Percentiles rank a stretch among this genome's conserved stretches.
Evolutionary conservation across 30 jellyfish, hydroid and myxozoan genomes (phyloP).

Genomic region (Pseudorhiza aurosa): DNA sequence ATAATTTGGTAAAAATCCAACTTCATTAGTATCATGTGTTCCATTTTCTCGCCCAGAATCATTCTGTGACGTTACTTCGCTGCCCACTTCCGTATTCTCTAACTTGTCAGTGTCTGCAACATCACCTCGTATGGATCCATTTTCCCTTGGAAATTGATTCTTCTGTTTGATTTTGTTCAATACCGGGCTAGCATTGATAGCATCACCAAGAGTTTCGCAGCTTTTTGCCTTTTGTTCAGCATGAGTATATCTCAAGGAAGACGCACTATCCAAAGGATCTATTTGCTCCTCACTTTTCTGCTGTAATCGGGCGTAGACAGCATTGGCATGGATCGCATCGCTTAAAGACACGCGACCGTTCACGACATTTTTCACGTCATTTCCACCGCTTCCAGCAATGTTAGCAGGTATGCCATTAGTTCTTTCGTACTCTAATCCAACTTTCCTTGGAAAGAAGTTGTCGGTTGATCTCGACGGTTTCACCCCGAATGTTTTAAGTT

Average conservation of each 20-base stretch:
- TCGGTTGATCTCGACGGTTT: conserved; percentile 15
- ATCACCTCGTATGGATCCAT: neutral
- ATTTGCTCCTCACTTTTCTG: conserved; percentile 8
- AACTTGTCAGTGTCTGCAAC: neutral
- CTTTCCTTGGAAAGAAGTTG: neutral
- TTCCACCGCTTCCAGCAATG: neutral
- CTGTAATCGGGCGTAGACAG: conserved; percentile 46
- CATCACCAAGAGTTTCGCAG: conserved; percentile 7
- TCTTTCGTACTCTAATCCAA: neutral
- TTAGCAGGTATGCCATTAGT: neutral
- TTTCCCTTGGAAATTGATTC: neutral
- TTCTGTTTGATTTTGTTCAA: conserved; percentile 7
- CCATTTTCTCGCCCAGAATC: too few species aligned
- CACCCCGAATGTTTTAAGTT: conserved; percentile 45
- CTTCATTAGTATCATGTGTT: too few species aligned
- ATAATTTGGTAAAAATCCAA: too few species aligned
- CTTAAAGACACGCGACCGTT: conserved; percentile 16
- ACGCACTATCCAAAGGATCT: neutral
- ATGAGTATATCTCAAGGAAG: neutral
- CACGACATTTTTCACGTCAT: neutral
- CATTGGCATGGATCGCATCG: conserved; percentile 68
- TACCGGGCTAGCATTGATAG: conserved; percentile 35
- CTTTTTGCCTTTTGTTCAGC: neutral
- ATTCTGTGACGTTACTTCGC: neutral
- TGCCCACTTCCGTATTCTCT: neutral